These are phyloP conservation scores for Neotoma lepida DNA, from an alignment of 2,113 vertebrate species.

Conservation along the genomic window DNA sequence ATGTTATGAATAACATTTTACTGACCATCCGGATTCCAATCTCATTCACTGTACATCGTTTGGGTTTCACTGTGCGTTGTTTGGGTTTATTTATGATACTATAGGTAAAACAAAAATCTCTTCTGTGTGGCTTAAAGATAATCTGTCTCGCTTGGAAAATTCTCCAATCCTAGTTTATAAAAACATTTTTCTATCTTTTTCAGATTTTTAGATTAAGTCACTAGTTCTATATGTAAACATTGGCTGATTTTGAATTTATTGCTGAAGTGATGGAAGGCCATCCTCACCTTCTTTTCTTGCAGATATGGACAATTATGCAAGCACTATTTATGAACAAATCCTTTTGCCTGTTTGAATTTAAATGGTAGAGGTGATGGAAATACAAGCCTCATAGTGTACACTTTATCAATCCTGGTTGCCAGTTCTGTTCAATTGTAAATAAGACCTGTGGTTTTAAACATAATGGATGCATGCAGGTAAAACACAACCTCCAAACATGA, in stretches of 20 bases:
- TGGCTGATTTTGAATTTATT: slow-evolving; percentile 18
- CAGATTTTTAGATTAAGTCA: background rate
- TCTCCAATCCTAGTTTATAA: slow-evolving; percentile 12
- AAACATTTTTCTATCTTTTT: slow-evolving; percentile 6
- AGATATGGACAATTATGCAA: background rate
- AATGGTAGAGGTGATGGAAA: background rate
- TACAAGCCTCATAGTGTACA: background rate
- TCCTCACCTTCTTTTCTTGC: background rate
- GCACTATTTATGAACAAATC: slow-evolving; percentile 43
- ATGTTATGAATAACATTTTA: slow-evolving; percentile 44
- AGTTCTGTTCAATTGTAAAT: background rate
- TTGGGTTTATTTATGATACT: background rate
- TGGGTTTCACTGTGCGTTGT: background rate
- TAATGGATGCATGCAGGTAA: accelerated
- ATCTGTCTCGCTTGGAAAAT: background rate
- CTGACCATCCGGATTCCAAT: background rate
- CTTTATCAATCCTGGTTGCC: background rate
- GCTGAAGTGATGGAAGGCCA: background rate
- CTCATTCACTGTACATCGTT: background rate
- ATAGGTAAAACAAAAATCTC: background rate
- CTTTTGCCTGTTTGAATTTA: slow-evolving; percentile 26
- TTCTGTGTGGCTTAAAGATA: slow-evolving; percentile 18
- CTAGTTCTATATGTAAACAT: background rate
- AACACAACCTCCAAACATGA: background rate
- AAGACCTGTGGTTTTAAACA: background rate